Percentiles rank a stretch among this genome's conserved stretches.
phyloP scores from a whole-genome alignment of 1,140 invertebrate species.

The Psix sp. region DNA sequence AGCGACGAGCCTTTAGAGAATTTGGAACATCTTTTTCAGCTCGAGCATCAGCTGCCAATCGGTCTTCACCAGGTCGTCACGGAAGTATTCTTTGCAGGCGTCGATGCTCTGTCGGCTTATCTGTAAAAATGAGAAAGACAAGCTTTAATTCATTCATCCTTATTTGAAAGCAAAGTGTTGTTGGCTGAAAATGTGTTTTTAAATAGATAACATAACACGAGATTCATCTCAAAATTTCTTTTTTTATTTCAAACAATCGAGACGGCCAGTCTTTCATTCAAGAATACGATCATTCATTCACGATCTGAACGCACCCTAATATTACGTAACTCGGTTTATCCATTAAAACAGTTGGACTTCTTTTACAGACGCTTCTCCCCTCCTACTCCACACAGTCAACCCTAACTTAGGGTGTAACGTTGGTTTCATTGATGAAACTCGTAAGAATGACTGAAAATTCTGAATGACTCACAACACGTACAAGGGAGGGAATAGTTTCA shows the following conservation, averaged over 20 bases:
- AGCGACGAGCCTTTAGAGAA: constrained; percentile 84
- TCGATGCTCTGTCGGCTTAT: constrained; percentile 98
- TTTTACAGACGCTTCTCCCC: constrained; percentile 2
- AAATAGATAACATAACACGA: neutral
- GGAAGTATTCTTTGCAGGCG: constrained; percentile 99
- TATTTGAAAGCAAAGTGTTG: too few relatives aligned
- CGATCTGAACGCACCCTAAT: constrained; percentile 12
- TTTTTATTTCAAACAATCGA: too few relatives aligned
- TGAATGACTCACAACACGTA: constrained; percentile 2
- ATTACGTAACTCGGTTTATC: constrained; percentile 19
- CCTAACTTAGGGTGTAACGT: constrained; percentile 18
- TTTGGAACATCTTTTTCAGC: constrained; percentile 98
- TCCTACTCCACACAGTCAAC: constrained; percentile 3
- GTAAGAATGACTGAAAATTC: constrained; percentile 4
- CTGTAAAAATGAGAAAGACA: constrained; percentile 80
- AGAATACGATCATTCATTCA: constrained; percentile 3
- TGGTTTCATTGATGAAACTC: constrained; percentile 22
- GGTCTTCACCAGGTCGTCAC: constrained; percentile 95
- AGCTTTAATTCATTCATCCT: constrained; percentile 3
- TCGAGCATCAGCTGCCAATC: constrained; percentile 99
- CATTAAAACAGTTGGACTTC: constrained; percentile 11
- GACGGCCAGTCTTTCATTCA: too few relatives aligned
- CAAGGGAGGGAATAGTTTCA: too few relatives aligned
- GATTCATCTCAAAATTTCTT: too few relatives aligned
- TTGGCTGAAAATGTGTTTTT: neutral